A percentile compares a stretch with the other conserved stretches of the same genome.
phyloP scores from a whole-genome alignment of 2,113 vertebrate genomes.

The Hypanus sabinus region DNA sequence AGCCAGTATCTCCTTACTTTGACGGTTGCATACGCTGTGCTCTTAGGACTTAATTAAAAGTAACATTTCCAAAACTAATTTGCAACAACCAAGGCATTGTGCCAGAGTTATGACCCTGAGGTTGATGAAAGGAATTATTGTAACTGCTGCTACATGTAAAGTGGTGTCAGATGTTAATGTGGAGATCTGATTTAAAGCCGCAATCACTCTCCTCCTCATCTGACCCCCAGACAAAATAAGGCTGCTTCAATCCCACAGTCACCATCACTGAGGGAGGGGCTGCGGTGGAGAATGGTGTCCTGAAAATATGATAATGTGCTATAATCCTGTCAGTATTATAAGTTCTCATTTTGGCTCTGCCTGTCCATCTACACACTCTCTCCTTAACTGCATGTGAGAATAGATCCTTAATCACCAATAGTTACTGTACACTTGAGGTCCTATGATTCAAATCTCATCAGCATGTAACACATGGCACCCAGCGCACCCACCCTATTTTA shows the following conservation, averaged over 20 bases:
- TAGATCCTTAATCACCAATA: background rate
- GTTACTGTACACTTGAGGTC: background rate
- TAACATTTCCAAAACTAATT: background rate
- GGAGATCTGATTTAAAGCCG: conserved; percentile 13
- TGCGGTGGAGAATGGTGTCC: background rate
- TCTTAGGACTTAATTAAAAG: background rate
- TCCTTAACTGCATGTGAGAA: background rate
- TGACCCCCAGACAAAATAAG: background rate
- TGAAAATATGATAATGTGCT: too few species aligned
- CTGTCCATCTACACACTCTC: background rate
- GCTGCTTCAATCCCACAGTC: background rate
- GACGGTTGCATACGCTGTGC: background rate
- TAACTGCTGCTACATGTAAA: conserved; percentile 1
- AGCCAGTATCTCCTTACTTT: background rate
- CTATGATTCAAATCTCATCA: background rate
- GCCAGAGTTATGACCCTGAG: background rate
- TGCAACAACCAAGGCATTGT: conserved; percentile 20
- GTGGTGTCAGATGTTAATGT: conserved; percentile 29
- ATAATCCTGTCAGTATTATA: background rate
- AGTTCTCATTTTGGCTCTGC: background rate
- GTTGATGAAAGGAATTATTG: conserved; percentile 17
- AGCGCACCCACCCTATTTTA: background rate
- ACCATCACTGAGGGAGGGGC: background rate
- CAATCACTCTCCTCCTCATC: background rate
- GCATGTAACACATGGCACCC: too few species aligned